Evolutionary conservation across 2,797 vertebrate species (phyloP).

Genomic region (Cyclopterus lumpus): DNA sequence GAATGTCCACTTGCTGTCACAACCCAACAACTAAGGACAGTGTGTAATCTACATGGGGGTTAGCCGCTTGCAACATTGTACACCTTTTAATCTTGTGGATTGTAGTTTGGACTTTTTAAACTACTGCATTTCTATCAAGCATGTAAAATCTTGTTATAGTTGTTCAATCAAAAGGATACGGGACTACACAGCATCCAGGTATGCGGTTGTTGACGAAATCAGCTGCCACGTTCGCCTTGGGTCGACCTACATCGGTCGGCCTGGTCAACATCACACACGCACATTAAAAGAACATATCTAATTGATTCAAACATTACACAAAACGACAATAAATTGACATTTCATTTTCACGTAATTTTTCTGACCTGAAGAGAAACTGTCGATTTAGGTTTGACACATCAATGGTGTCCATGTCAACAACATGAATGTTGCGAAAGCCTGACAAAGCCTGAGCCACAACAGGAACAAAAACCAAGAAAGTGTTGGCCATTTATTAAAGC

Average conservation of each 20-base stretch:
- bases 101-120: neutral
- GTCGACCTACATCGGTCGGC: conserved; percentile 90
- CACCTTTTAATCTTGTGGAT: neutral
- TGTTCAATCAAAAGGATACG: conserved; percentile 88
- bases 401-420: conserved; percentile 95
- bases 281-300: conserved; percentile 4
- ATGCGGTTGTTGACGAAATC: conserved; percentile 91
- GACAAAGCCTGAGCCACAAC: conserved; percentile 84
- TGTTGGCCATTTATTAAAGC: neutral
- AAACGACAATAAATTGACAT: neutral
- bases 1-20: neutral
- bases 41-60: neutral
- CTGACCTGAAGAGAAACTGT: conserved; percentile 94
- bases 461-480: conserved; percentile 2
- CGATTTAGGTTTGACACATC: conserved; percentile 94
- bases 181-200: conserved; percentile 88
- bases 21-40: neutral
- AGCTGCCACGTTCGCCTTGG: conserved; percentile 93
- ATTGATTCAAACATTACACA: neutral
- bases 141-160: neutral
- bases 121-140: neutral
- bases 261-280: conserved; percentile 70
- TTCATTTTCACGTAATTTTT: neutral
- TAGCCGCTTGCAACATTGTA: neutral
- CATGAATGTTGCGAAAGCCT: conserved; percentile 91